These are phyloP conservation scores for Perca flavescens DNA, from an alignment of 2,113 vertebrate genomes.

Conservation along the genomic window DNA sequence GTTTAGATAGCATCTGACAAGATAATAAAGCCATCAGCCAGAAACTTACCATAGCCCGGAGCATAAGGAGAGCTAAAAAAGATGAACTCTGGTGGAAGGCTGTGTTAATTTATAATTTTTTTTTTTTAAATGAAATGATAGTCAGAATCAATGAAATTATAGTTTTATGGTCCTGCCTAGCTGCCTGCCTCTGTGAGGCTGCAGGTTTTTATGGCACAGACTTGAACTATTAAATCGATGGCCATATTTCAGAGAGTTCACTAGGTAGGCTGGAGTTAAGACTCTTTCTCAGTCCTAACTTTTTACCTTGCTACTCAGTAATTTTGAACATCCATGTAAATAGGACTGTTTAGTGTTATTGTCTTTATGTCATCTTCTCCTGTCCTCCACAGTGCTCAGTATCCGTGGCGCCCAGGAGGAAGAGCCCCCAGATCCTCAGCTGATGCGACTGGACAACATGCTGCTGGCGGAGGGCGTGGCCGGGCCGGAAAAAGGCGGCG, in stretches of 20 bases:
- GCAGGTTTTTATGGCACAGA: constrained; percentile 75
- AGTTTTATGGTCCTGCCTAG: constrained; percentile 77
- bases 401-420: constrained; percentile 98
- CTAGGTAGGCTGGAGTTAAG: constrained; percentile 38
- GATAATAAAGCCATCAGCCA: constrained; percentile 59
- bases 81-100: constrained; percentile 70
- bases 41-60: constrained; percentile 52
- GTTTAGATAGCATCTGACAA: constrained; percentile 37
- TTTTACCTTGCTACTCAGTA: constrained; percentile 9
- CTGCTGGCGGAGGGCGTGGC: constrained; percentile 96
- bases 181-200: constrained; percentile 72
- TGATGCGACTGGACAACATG: constrained; percentile 99
- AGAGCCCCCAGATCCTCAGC: constrained; percentile 96
- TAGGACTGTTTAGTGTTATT: not conserved
- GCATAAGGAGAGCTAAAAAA: constrained; percentile 64
- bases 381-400: constrained; percentile 90
- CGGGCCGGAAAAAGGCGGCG: constrained; percentile 94
- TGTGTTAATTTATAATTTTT: constrained; percentile 52
- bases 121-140: constrained; percentile 74
- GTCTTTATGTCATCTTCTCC: constrained; percentile 15
- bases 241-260: constrained; percentile 75
- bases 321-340: constrained; percentile 29
- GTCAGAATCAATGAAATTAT: constrained; percentile 78
- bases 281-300: constrained; percentile 26
- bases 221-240: constrained; percentile 75